Conservation (phyloP, 2,888 invertebrate species). For the Lutraria lutraria region DNA sequence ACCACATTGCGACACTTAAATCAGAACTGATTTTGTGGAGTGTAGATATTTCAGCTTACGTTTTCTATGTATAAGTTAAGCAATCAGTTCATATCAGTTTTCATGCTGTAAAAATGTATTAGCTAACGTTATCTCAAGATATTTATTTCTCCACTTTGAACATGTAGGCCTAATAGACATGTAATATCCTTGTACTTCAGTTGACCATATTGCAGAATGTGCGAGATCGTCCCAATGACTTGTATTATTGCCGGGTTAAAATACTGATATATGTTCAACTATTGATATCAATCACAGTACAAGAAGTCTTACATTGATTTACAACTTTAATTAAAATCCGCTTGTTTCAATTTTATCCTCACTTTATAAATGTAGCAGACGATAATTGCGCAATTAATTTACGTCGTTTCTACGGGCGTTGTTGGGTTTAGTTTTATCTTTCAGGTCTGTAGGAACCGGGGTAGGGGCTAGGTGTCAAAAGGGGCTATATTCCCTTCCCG, state of each 20-base stretch:
- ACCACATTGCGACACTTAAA: neutral
- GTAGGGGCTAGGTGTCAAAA: no score
- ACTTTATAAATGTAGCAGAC: neutral
- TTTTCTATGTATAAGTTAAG: neutral
- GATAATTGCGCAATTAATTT: neutral
- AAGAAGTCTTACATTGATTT: constrained; percentile 28
- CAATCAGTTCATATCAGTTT: constrained; percentile 23
- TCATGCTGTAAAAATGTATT: constrained; percentile 36
- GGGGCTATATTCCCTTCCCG: no score
- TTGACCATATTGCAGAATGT: neutral
- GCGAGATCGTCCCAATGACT: constrained; percentile 24
- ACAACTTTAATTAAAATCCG: constrained; percentile 35
- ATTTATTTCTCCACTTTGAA: constrained; percentile 43
- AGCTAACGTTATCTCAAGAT: constrained; percentile 44
- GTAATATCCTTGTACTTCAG: neutral
- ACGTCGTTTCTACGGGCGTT: neutral
- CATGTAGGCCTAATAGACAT: constrained; percentile 22
- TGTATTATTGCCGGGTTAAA: constrained; percentile 18
- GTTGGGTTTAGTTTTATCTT: neutral
- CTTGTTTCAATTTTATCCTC: neutral
- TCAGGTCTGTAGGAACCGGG: no score
- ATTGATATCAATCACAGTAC: neutral
- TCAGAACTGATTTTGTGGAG: neutral
- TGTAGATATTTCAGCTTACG: constrained; percentile 14
- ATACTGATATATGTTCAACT: neutral